Percentiles rank a stretch among this genome's conserved stretches.
Conservation (phyloP, 2,113 vertebrate genomes). For the Chlorodrepanis virens region DNA sequence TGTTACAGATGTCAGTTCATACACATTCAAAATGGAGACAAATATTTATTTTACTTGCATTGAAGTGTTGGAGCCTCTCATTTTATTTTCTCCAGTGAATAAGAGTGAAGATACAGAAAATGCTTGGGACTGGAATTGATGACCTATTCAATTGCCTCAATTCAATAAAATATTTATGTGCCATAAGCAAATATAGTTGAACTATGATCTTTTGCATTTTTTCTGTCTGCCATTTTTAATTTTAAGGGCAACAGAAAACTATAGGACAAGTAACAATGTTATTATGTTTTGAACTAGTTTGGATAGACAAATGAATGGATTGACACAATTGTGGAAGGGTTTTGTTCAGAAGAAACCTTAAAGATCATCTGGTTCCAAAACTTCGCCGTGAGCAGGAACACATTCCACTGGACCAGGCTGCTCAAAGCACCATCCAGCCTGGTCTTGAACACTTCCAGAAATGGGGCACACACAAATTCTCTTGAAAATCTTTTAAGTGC, state of each 20-base stretch:
- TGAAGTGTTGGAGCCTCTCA: background rate
- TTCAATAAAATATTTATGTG: background rate
- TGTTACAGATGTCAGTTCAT: background rate
- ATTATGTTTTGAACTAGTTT: background rate
- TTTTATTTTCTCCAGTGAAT: background rate
- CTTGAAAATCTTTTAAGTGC: background rate
- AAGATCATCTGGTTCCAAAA: background rate
- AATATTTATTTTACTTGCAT: background rate
- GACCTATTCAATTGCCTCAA: background rate
- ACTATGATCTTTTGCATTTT: background rate
- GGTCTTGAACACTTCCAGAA: background rate
- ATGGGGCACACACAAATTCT: background rate
- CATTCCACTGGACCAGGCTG: background rate
- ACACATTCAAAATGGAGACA: background rate
- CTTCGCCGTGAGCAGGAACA: background rate
- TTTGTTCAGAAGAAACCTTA: background rate
- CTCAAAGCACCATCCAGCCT: background rate
- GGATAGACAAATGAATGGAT: background rate
- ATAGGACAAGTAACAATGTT: background rate
- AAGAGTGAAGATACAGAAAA: background rate
- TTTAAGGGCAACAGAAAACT: background rate
- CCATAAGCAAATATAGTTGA: background rate
- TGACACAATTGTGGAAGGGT: background rate
- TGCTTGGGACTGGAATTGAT: background rate
- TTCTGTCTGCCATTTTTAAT: background rate